phyloP scores from a whole-genome alignment of 2,888 invertebrate species.

The Meiosimyza platycephala region DNA sequence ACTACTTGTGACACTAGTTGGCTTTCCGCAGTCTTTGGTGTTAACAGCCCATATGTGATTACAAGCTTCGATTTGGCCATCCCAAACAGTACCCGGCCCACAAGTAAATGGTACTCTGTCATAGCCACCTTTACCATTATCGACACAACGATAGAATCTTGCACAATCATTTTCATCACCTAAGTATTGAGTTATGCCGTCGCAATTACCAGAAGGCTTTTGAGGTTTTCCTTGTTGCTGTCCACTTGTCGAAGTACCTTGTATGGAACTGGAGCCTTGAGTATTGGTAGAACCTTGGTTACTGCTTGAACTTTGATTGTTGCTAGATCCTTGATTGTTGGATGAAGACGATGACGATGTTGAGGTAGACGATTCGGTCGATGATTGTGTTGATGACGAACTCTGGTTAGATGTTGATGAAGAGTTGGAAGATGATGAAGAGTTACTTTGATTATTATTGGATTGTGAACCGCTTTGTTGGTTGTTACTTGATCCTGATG shows the following conservation, averaged over 20 bases:
- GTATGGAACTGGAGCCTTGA: constrained; percentile 36
- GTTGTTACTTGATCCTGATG: constrained; percentile 29
- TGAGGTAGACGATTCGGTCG: too few relatives aligned
- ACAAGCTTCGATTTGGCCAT: constrained; percentile 70
- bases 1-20: constrained; percentile 29
- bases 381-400: constrained; percentile 39
- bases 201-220: constrained; percentile 52
- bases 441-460: constrained; percentile 9
- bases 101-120: constrained; percentile 70
- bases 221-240: constrained; percentile 35
- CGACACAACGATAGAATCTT: constrained; percentile 73
- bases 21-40: constrained; percentile 51
- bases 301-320: constrained; percentile 31
- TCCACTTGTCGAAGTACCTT: neutral
- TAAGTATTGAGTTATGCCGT: constrained; percentile 62
- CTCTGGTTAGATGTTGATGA: constrained; percentile 12
- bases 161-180: constrained; percentile 69
- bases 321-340: constrained; percentile 27
- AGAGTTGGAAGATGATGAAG: constrained; percentile 31
- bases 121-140: constrained; percentile 67
- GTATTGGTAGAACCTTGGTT: constrained; percentile 36
- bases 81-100: constrained; percentile 73
- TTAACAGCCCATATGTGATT: constrained; percentile 64
- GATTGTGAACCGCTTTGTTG: constrained; percentile 32
- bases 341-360: too few relatives aligned